Evolutionary conservation across 2,113 vertebrate genomes (phyloP), one percentile per base, ranked within the genome.

Genomic region (Anguilla japonica): DNA sequence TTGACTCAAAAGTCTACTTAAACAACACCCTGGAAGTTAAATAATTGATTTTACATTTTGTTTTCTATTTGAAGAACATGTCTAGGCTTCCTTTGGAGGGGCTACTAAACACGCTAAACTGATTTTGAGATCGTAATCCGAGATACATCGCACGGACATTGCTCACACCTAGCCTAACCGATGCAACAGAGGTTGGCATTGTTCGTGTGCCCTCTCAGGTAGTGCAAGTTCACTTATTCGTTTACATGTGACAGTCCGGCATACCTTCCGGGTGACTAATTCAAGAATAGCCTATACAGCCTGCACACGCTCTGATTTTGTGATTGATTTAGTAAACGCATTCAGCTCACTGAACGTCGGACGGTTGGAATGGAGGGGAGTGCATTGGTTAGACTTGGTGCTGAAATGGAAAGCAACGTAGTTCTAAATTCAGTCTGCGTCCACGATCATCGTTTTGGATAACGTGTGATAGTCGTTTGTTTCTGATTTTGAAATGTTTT

Each of bases 351-450:
- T 41, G 34, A 41, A 81, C 40, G 16, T 40, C 39, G 40, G 14
- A 18, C 41, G 39, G 79, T 20, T 16, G 4, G 26, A n/a, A 41
- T 14, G 9, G 26, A n/a, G 26, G 41, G 83, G 83, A 18, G 50
- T 15, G 29, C 50, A 20, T 26, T 85, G 26, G 71, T 57, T 29
- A 80, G 50, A 14, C 40, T 86, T 83, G 85, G 89, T 90, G 88
- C 88, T 91, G 87, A 92, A 87, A 87, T 41, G 88, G 88, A 89
- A 79, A 86, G 85, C 83, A 40, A 56, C 71, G 40, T 57, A 29
- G 41, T 81, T 34, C 15, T 20, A 83, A 82, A 83, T 88, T 34
- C 13, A 46, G 53, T 14, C 7, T 53, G 50, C 9, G 11, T 53
- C 13, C 13, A 53, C 50, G 50, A 53, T 14, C 50, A 53, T 53